Base-by-base conservation (phyloP, 1,140 invertebrate species). In the Bombus pascuorum region DNA sequence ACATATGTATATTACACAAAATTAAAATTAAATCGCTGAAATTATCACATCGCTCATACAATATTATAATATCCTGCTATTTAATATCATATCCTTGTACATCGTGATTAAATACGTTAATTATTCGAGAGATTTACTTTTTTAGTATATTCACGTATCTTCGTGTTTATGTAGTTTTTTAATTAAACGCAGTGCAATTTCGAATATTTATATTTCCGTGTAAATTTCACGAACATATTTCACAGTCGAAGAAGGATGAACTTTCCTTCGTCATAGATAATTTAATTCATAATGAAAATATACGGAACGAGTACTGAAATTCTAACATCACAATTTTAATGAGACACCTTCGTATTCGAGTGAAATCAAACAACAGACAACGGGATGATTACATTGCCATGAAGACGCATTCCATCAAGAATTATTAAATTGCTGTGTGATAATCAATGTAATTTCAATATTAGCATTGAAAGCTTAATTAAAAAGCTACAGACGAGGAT, bases 271-370 rank as follows among this genome's bases (percentile, higher is more conserved):
- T 42, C 18, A 2, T 13, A 47, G 18, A 6, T 13, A 74, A 25
- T 34, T 25, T n/a, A 25, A 74, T 74, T 74, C 25, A 53, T 34
- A 74, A 74, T 42, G n/a, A 53, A 47, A 53, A 47, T 74, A 74
- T 32, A 32, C 1, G 9, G n/a, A 47, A 44, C 8, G 28, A 42
- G 25, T 12, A 42, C 0, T 12, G 70, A 2, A 22, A 15, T 10
- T 53, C 6, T 53, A 22, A 44, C 42, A n/a, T 12, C 15, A 2
- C 8, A 25, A 47, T 18, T 34, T 74, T 47, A 74, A 74, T 3
- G 42, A 22, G 72, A 32, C 22, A 1, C 8, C 13, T 25, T 22
- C 9, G 3, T 42, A 22, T 47, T 53, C 22, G 34, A 47, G n/a
- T 44, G 72, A 32, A 44, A n/a, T n/a, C n/a, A 25, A 34, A 74